Percentiles rank a stretch among this genome's conserved stretches.
These are phyloP conservation scores for Upupa epops DNA, from an alignment of 2,113 vertebrate species.

Conservation along the genomic window DNA sequence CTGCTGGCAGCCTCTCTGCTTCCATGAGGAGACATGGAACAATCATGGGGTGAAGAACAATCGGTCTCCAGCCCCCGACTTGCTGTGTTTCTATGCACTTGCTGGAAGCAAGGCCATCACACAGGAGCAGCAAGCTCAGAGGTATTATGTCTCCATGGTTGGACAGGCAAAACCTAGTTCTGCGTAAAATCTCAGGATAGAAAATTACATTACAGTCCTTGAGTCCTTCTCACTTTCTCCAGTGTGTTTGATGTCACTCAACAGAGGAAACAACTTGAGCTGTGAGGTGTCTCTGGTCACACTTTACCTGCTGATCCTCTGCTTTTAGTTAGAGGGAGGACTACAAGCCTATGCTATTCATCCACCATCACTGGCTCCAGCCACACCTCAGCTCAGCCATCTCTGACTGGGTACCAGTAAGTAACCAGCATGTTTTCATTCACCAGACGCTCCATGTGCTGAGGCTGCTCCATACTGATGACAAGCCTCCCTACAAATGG, in stretches of 20 bases:
- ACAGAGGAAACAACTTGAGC: background rate
- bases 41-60: background rate
- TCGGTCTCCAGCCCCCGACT: background rate
- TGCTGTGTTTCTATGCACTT: background rate
- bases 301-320: background rate
- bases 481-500: background rate
- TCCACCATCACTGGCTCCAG: background rate
- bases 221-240: background rate
- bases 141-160: background rate
- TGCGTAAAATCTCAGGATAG: background rate
- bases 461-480: rapidly evolving
- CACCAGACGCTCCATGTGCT: rapidly evolving
- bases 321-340: background rate
- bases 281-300: background rate
- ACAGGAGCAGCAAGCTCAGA: background rate
- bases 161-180: background rate
- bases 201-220: background rate
- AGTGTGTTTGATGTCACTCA: background rate
- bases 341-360: background rate
- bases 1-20: background rate
- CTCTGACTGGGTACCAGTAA: rapidly evolving
- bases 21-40: rapidly evolving
- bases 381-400: background rate
- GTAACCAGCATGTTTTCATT: background rate
- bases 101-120: background rate